phyloP scores from a whole-genome alignment of 2,113 vertebrate species.

The Forbesichthys agassizii region DNA sequence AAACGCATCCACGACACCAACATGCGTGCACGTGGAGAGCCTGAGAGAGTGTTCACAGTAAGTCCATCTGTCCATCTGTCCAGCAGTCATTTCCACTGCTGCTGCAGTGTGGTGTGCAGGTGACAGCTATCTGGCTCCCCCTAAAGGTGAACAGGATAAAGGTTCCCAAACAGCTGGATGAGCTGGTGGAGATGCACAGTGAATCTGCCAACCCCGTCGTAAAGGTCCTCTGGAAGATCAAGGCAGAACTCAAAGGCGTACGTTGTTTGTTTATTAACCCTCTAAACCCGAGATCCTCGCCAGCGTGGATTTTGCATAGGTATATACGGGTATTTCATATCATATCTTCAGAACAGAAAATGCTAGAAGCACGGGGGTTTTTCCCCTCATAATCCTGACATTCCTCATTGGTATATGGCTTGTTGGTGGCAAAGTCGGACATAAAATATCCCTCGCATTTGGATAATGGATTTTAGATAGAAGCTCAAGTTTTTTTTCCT shows the following conservation, averaged over 20 bases:
- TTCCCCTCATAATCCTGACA: no score
- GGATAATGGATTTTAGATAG: no score
- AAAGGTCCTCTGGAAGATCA: conserved; percentile 86
- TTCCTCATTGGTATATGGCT: no score
- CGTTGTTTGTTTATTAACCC: background rate
- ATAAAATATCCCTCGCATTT: no score
- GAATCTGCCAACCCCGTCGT: conserved; percentile 86
- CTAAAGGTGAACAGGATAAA: conserved; percentile 96
- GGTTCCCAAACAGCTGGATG: conserved; percentile 92
- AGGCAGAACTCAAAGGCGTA: conserved; percentile 88
- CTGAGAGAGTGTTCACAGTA: conserved; percentile 98
- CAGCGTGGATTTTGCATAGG: no score
- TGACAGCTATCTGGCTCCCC: conserved; percentile 51
- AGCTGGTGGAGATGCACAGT: conserved; percentile 92
- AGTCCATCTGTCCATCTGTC: conserved; percentile 58
- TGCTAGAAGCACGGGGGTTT: no score
- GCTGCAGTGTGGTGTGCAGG: conserved; percentile 20
- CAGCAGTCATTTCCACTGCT: background rate
- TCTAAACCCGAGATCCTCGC: no score
- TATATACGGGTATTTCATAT: no score
- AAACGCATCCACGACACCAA: conserved; percentile 99
- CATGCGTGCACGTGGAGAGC: conserved; percentile 95
- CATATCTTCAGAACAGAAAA: no score
- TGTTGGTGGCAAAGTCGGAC: no score
- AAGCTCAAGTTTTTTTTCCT: no score